Evolutionary conservation across 2,113 vertebrate genomes (phyloP), one percentile per base, ranked within the genome.

Genomic region (Rhinogobius similis): DNA sequence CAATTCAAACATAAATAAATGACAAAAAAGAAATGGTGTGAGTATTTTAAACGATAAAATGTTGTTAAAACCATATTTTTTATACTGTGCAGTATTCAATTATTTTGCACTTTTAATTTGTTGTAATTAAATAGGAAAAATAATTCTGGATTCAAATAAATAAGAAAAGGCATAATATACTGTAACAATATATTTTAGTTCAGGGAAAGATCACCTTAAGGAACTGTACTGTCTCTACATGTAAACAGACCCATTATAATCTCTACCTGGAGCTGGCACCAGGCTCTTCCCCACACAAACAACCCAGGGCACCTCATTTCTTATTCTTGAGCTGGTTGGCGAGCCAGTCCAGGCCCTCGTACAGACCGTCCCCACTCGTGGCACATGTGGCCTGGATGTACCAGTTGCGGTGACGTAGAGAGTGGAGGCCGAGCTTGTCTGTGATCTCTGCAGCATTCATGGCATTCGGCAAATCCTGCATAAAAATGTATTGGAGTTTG

Each of bases 241-340:
- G 87, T 86, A 84, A 89, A 90, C 82, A 72, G 86, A 91, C 79
- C 72, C 76, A 76, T 65, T 78, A 55, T 50, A 82, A 88, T 67
- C 70, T 63, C 65, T 69, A 81, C 81, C 87, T 88, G 83, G 84
- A 88, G 79, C 84, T 86, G 78, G 77, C 78, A 84, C 77, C 82
- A 76, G 86, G 81, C 81, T 82, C 78, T 74, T 88, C 83, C 79
- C 20, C 83, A n/a, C 71, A 23, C 27, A 16, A 36, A 38, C 48
- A 55, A 76, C 52, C 62, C 21, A 21, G 16, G 10, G 27, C 56
- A n/a, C 52, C 74, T 97, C 95, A 97, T 92, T 98, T 98, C 90
- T 98, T 98, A 94, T 97, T 97, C 93, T 98, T 99, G 91, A 99
- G 96, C 93, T 98, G 96, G 86, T 96, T 97, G 92, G 97, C 96